phyloP scores from a whole-genome alignment of 2,797 vertebrate species.

The Vireo griseus region DNA sequence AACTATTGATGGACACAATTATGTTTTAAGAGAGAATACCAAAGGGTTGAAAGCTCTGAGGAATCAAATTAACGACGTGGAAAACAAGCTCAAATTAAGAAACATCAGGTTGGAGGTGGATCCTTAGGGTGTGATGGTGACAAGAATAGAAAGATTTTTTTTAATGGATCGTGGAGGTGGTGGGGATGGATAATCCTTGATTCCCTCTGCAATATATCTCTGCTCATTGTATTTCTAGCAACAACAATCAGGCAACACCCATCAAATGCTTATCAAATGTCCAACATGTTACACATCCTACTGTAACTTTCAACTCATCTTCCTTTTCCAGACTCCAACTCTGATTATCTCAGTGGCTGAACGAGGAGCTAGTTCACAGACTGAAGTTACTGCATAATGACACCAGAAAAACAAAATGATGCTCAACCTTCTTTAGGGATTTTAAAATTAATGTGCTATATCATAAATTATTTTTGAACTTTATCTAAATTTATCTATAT shows the following conservation, averaged over 20 bases:
- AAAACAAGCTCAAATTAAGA: conserved; percentile 71
- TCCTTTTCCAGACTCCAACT: not conserved
- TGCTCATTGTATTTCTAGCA: not conserved
- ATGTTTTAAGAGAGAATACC: conserved; percentile 51
- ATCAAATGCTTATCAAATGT: not conserved
- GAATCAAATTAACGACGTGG: conserved; percentile 68
- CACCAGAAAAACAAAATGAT: not conserved
- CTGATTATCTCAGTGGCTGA: not conserved
- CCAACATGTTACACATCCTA: not conserved
- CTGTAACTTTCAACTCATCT: not conserved
- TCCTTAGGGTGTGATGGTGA: conserved; percentile 5
- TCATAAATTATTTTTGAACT: not conserved
- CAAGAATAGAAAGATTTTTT: conserved; percentile 27
- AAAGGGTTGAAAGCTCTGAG: conserved; percentile 35
- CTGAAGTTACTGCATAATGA: not conserved
- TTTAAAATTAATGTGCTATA: not conserved
- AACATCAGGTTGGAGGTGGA: conserved; percentile 49
- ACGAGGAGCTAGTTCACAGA: not conserved
- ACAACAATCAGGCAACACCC: conserved; percentile 2
- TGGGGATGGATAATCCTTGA: conserved; percentile 17
- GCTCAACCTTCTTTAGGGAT: not conserved
- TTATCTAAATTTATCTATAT: not conserved
- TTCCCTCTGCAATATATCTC: not conserved
- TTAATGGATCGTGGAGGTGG: conserved; percentile 30
- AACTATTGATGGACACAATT: conserved; percentile 58